A percentile compares a stretch with the other conserved stretches of the same genome.
Conservation (phyloP, 2,113 vertebrate species). For the Eretmochelys imbricata region DNA sequence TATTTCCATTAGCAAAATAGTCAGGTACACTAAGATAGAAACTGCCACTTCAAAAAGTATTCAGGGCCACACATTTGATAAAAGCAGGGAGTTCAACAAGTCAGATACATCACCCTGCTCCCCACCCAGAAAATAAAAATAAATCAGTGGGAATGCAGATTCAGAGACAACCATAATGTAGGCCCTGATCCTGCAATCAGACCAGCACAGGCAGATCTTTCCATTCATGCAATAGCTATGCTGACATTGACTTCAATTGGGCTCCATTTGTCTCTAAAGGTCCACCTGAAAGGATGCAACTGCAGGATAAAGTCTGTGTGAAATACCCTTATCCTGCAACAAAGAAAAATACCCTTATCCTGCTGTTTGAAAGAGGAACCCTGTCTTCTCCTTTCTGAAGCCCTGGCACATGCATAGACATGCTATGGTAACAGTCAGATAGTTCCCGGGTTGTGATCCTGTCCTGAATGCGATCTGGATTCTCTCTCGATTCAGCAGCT, state of each 20-base stretch:
- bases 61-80: neutral
- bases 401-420: slow-evolving; percentile 27
- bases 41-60: neutral
- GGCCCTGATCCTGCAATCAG: accelerated
- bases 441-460: slow-evolving; percentile 48
- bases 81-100: neutral
- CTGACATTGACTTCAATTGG: accelerated
- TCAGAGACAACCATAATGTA: neutral
- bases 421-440: slow-evolving; percentile 61
- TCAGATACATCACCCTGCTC: neutral
- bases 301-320: slow-evolving; percentile 15
- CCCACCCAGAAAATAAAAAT: neutral
- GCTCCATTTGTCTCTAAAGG: neutral
- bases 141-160: neutral
- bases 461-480: slow-evolving; percentile 2
- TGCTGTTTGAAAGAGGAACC: slow-evolving; percentile 18
- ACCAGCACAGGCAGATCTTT: neutral
- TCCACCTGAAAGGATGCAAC: accelerated
- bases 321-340: neutral
- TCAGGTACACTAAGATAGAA: neutral
- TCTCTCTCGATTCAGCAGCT: slow-evolving; percentile 42
- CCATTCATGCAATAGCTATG: neutral
- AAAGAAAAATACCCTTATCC: neutral
- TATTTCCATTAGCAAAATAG: neutral
- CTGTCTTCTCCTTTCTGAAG: slow-evolving; percentile 38